phyloP scores from a whole-genome alignment of 2,888 invertebrate species.

The Melieria picta region DNA sequence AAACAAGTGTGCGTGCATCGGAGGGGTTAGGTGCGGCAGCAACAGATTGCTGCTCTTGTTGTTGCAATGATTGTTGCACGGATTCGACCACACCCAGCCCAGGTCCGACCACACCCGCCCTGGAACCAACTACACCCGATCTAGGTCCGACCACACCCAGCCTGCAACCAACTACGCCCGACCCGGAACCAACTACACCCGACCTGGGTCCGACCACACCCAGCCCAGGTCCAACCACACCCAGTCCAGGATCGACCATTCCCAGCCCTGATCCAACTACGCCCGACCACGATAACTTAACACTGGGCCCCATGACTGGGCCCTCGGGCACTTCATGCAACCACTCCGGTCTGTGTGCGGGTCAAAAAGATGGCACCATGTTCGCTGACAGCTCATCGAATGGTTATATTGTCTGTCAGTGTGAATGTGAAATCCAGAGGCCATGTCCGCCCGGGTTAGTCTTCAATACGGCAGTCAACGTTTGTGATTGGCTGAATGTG shows the following conservation, averaged over 20 bases:
- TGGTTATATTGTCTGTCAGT: constrained; percentile 40
- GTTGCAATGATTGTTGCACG: neutral
- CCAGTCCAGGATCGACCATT: neutral
- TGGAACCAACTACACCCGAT: too few relatives aligned
- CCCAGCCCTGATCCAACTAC: neutral
- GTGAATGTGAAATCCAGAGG: constrained; percentile 36
- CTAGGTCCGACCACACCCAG: too few relatives aligned
- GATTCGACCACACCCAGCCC: neutral
- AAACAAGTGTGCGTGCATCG: neutral
- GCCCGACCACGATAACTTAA: too few relatives aligned
- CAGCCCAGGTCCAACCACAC: neutral
- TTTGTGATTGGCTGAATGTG: constrained; percentile 45
- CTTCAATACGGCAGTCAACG: constrained; percentile 31
- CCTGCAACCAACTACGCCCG: too few relatives aligned
- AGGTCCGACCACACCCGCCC: too few relatives aligned
- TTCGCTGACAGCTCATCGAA: constrained; percentile 28
- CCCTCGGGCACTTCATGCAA: constrained; percentile 39
- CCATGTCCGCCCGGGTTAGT: constrained; percentile 34
- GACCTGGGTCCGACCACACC: too few relatives aligned
- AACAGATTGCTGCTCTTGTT: constrained; percentile 4
- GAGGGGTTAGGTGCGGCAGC: neutral
- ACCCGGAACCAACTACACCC: too few relatives aligned
- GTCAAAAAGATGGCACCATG: constrained; percentile 34
- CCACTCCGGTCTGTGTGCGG: constrained; percentile 35
- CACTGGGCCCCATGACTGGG: constrained; percentile 26